Base-by-base conservation (phyloP, 2,113 vertebrate genomes). In the Gopherus flavomarginatus region DNA sequence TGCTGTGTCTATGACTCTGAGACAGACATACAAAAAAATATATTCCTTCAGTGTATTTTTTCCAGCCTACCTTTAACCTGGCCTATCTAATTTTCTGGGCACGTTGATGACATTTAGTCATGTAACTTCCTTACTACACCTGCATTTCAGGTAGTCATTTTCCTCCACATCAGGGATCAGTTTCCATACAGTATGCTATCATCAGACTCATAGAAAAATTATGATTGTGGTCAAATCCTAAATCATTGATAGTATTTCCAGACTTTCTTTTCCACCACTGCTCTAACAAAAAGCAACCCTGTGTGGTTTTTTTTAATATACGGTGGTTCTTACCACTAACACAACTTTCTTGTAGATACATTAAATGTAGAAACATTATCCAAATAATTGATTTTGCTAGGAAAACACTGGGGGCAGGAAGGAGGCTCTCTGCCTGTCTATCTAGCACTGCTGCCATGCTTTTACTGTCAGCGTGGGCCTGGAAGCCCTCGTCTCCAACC, bases 61-160 rank as follows among this genome's bases (percentile, higher is more conserved):
- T 87, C 29, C 31, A 81, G 65, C 29, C 65, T 79, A 96, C 10
- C 80, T 62, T 78, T 95, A 96, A 88, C 6, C 22, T 42, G 42
- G 38, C 38, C 4, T 90, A 80, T 47, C 8, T 83, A 53, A 13
- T 88, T 95, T 93, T 49, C 35, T 78, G 22, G 47, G 11, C 26
- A 19, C 2, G 54, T 10, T 69, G 65, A n/a, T 62, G 12, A 31
- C 12, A 29, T 62, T 62, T 29, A 1, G 80, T 86, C 91, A 83
- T 90, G 69, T 82, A 92, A 31, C 35, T 93, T 29, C 52, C 3
- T 83, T 72, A 81, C 3, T 52, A 88, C 44, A 83, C 35, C 52
- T 88, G 56, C 72, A 94, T 52, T 78, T 95, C 11, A 14, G 90
- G 87, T 80, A 77, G n/a, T 52, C 12, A 83, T 91, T 85, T 92